phyloP scores from a whole-genome alignment of 2,888 invertebrate genomes.

The Neria commutata region DNA sequence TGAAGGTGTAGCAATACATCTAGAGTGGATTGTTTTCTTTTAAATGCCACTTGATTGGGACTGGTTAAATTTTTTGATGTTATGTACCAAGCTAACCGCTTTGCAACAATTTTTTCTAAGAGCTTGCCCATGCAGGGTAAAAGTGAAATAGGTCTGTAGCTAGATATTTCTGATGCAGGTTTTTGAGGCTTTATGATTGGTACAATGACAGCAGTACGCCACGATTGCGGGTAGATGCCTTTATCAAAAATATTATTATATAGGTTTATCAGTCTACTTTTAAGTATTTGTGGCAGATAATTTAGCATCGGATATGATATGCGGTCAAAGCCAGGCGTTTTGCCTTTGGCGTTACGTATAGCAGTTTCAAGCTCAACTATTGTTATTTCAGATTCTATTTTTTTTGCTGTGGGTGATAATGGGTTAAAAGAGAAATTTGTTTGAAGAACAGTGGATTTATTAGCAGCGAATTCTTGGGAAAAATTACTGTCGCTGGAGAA shows the following conservation, averaged over 20 bases:
- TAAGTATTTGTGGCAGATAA: no score
- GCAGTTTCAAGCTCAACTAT: no score
- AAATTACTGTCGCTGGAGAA: constrained; percentile 13
- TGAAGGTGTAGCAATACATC: constrained; percentile 7
- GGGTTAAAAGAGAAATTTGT: no score
- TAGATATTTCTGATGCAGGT: not conserved
- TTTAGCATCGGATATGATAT: constrained; percentile 1
- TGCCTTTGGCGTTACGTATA: no score
- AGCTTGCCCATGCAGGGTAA: constrained; percentile 15
- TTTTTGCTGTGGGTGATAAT: no score
- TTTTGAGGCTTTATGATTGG: not conserved
- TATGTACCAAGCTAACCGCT: constrained; percentile 4
- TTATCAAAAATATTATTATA: constrained; percentile 7
- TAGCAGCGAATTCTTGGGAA: not conserved
- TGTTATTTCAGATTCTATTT: constrained; percentile 7
- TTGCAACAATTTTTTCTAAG: constrained; percentile 13
- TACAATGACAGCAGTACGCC: not conserved
- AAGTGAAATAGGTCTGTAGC: constrained; percentile 11
- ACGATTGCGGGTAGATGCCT: constrained; percentile 2
- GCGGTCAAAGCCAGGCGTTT: constrained; percentile 2
- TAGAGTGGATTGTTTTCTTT: constrained; percentile 8
- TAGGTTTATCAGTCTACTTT: not conserved
- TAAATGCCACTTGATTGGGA: constrained; percentile 13
- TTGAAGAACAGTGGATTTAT: no score
- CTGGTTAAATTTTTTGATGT: not conserved